phyloP scores from a whole-genome alignment of 2,888 invertebrate species.

The Chirona hameri region DNA sequence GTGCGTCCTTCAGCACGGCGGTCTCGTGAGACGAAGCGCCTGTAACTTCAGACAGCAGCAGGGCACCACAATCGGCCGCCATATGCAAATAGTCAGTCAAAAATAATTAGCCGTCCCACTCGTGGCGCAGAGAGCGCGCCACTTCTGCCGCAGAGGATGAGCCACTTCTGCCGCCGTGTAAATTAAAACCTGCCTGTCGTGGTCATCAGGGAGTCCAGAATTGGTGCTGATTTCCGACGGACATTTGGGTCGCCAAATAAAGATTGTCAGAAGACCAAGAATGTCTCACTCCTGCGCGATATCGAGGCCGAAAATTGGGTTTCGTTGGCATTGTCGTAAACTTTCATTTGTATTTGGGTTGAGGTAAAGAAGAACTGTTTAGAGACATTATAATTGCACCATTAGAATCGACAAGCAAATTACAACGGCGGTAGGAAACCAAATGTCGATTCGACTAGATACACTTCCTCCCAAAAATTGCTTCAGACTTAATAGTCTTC shows the following conservation, averaged over 20 bases:
- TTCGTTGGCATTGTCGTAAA: too few species aligned
- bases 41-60: background rate
- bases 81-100: constrained; percentile 24
- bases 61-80: background rate
- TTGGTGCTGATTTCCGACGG: background rate
- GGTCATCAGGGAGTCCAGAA: background rate
- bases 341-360: too few species aligned
- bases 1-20: background rate
- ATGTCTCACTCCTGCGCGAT: too few species aligned
- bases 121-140: background rate
- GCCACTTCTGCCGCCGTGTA: background rate
- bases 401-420: too few species aligned
- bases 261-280: background rate
- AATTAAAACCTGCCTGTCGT: background rate
- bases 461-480: too few species aligned
- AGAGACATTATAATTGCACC: too few species aligned
- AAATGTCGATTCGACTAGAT: too few species aligned
- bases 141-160: background rate
- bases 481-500: too few species aligned
- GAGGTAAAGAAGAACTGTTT: too few species aligned
- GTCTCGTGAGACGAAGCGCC: background rate
- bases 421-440: too few species aligned
- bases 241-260: background rate
- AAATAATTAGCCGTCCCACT: background rate
- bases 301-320: too few species aligned